Base-by-base conservation (phyloP, 1,140 invertebrate genomes). In the Sycobia sp. region DNA sequence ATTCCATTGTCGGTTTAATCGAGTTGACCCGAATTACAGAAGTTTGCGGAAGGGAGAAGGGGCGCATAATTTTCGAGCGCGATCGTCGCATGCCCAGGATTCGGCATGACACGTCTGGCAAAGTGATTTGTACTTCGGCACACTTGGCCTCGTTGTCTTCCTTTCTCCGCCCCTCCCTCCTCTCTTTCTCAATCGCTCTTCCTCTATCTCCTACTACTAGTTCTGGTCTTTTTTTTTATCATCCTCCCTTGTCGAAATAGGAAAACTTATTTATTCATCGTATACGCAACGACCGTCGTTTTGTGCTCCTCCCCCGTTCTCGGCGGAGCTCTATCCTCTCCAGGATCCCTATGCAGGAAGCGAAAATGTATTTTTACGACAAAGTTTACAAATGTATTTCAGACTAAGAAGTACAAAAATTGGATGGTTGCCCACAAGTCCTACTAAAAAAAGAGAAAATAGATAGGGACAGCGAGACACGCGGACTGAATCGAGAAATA, bases 391-490 rank as follows among this genome's bases (percentile, higher is more conserved):
- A 65, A 65, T 65, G 56, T 34, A 29, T 58, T 59, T 58, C 39
- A 58, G 44, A 59, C 23, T 58, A 58, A 65, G 39, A 47, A 65
- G 55, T 59, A 65, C 49, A 65, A 59, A 65, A 65, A 65, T 65
- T 65, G 55, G 55, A 59, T 23, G 23, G 18, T 38, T 65, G 55
- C 55, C 62, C 62, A 39, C 27, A 8, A 3, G 39, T 29, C n/a
- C 14, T 22, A 23, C 50, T 29, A 55, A 43, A 60, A 54, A 49
- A 29, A 55, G 25, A 20, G 13, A 53, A 16, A 46, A n/a, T n/a
- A n/a, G n/a, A n/a, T n/a, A n/a, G n/a, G n/a, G n/a, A n/a, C n/a
- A n/a, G n/a, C n/a, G n/a, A 18, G 3, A 25, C 27, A 46, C 27
- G 55, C 36, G 23, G 20, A 54, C 50, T 16, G 18, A 34, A 13